phyloP scores from a whole-genome alignment of 2,113 vertebrate species.

The Junco hyemalis region DNA sequence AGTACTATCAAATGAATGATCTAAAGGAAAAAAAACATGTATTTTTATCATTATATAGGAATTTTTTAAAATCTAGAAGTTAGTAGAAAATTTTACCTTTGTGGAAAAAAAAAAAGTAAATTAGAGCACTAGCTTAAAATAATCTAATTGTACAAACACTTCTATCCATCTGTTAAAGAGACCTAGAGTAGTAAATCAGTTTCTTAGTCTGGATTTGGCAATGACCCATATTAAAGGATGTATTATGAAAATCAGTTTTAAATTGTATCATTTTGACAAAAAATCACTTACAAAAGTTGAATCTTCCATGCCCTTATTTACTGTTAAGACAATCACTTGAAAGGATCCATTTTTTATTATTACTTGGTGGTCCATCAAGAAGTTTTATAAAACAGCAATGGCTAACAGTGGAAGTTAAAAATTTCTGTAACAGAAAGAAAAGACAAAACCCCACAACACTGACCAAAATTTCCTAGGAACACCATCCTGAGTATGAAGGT shows the following conservation, averaged over 20 bases:
- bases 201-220: not conserved
- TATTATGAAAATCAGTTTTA: not conserved
- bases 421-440: not conserved
- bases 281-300: not conserved
- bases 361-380: not conserved
- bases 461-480: not conserved
- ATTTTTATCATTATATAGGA: not conserved
- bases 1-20: not conserved
- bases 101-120: not conserved
- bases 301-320: not conserved
- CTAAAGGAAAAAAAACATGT: not conserved
- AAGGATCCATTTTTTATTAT: not conserved
- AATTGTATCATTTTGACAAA: not conserved
- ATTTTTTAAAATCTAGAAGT: not conserved
- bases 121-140: not conserved
- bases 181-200: rapidly evolving
- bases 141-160: not conserved
- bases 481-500: not conserved
- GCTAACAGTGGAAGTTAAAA: not conserved
- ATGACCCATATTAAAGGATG: not conserved
- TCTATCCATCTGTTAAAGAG: not conserved
- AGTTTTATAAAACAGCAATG: not conserved
- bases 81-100: not conserved
- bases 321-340: not conserved
- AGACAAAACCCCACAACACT: rapidly evolving